These are phyloP conservation scores for Thalassarche chlororhynchos DNA, from an alignment of 2,113 vertebrate genomes.

Conservation along the genomic window DNA sequence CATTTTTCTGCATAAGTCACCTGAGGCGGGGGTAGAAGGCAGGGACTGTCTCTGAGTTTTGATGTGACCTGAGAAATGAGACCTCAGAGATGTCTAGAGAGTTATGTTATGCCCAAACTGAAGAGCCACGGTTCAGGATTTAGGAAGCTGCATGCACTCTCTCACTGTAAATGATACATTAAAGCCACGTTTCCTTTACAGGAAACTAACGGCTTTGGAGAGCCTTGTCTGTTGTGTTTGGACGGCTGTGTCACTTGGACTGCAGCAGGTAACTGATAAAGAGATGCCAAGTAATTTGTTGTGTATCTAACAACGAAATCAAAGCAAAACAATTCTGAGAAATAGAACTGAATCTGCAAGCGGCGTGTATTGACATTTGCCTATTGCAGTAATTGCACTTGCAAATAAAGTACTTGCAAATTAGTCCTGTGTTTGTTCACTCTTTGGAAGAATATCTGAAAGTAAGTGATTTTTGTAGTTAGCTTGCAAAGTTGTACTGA, in stretches of 20 bases:
- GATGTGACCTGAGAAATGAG: not conserved
- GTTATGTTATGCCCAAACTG: not conserved
- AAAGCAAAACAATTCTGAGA: conserved; percentile 19
- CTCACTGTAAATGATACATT: not conserved
- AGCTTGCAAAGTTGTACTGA: not conserved
- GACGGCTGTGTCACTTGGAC: not conserved
- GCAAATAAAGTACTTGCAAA: not conserved
- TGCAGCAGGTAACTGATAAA: not conserved
- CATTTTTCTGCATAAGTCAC: not conserved
- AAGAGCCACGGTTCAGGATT: not conserved
- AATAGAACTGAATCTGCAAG: not conserved
- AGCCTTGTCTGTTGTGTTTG: not conserved
- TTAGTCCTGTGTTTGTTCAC: not conserved
- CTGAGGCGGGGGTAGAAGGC: not conserved
- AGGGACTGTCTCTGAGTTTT: not conserved
- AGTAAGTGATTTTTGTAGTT: not conserved
- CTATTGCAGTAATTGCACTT: not conserved
- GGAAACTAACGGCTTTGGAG: not conserved
- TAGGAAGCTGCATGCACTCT: not conserved
- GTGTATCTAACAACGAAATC: not conserved
- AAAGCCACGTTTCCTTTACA: not conserved
- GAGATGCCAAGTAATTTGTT: not conserved
- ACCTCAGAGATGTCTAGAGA: not conserved
- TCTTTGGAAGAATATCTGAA: not conserved
- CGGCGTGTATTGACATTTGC: not conserved